phyloP scores from a whole-genome alignment of 2,888 invertebrate species.

The Thecocarcelia acutangulata region DNA sequence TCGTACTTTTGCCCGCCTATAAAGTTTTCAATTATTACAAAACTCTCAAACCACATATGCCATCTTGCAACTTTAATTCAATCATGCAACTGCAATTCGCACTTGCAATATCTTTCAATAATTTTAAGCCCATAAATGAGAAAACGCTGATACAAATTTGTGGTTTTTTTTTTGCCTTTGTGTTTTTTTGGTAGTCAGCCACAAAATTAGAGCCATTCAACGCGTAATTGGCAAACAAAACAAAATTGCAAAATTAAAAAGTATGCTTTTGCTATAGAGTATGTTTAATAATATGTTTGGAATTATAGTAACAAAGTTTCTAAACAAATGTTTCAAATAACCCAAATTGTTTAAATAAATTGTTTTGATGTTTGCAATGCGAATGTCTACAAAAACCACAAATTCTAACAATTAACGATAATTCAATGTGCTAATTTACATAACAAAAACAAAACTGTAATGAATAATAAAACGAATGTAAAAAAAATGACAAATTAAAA shows the following conservation, averaged over 20 bases:
- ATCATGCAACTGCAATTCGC: neutral
- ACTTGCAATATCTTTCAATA: constrained; percentile 4
- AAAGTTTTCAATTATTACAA: neutral
- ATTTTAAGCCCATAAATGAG: neutral
- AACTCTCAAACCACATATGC: neutral
- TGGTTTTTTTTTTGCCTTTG: constrained; percentile 26
- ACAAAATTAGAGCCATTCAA: constrained; percentile 15
- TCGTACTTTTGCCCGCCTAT: neutral
- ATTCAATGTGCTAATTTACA: constrained; percentile 32
- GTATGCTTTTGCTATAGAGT: too few relatives aligned
- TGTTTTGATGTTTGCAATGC: neutral
- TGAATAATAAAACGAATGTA: constrained; percentile 4
- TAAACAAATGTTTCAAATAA: constrained; percentile 4
- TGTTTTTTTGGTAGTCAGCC: constrained; percentile 26
- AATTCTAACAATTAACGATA: constrained; percentile 34
- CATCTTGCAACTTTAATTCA: neutral
- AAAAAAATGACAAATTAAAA: constrained; percentile 28
- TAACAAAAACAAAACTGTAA: neutral
- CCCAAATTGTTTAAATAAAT: constrained; percentile 29
- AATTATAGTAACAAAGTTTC: neutral
- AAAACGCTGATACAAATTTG: constrained; percentile 24
- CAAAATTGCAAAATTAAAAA: constrained; percentile 24
- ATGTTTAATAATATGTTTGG: neutral
- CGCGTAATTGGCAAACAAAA: constrained; percentile 38
- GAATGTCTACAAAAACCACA: constrained; percentile 1